These are phyloP conservation scores for Venustaconcha ellipsiformis DNA, from an alignment of 1,140 invertebrate genomes.

Conservation along the genomic window DNA sequence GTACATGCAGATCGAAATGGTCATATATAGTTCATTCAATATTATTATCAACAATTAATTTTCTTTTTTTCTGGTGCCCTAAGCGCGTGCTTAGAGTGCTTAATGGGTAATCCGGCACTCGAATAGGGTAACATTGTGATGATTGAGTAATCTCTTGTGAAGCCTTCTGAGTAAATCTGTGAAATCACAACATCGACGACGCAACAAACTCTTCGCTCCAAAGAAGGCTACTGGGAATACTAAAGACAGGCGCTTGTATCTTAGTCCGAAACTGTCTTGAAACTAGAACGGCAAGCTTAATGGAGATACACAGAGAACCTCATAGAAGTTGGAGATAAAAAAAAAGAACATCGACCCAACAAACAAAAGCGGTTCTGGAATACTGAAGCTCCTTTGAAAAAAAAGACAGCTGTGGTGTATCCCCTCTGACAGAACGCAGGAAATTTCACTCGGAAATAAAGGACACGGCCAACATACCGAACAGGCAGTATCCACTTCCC, in stretches of 20 bases:
- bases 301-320: slow-evolving; percentile 6
- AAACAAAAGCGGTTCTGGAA: slow-evolving; percentile 18
- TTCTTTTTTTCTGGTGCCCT: too few relatives aligned
- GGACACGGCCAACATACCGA: slow-evolving; percentile 7
- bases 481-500: not conserved
- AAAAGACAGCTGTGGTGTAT: slow-evolving; percentile 8
- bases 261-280: not conserved
- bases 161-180: not conserved
- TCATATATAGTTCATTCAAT: too few relatives aligned
- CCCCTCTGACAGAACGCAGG: slow-evolving; percentile 11
- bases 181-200: not conserved
- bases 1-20: too few relatives aligned
- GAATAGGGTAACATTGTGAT: not conserved
- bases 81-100: too few relatives aligned
- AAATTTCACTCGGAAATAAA: slow-evolving; percentile 1
- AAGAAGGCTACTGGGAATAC: not conserved
- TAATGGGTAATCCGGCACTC: not conserved
- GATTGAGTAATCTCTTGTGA: not conserved
- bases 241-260: not conserved
- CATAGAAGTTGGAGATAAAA: not conserved
- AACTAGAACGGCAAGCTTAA: not conserved
- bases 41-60: too few relatives aligned
- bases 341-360: not conserved
- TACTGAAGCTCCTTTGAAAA: slow-evolving; percentile 13
- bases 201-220: not conserved